Percentiles rank a stretch among this genome's conserved stretches.
phyloP scores from a whole-genome alignment of 1,140 invertebrate species.

The Drosophila mojavensis region DNA sequence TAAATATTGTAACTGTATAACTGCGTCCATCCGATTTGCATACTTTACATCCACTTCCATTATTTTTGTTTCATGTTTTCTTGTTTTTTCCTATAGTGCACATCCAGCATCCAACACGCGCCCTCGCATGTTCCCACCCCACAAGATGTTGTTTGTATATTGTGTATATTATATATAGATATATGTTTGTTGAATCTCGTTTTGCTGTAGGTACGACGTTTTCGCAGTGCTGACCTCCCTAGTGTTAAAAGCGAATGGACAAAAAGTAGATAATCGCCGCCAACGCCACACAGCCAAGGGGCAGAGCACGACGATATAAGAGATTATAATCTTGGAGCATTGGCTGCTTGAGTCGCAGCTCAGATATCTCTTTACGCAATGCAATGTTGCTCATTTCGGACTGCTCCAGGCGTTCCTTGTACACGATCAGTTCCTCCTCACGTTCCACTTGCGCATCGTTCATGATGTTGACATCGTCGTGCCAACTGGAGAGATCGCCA shows the following conservation, averaged over 20 bases:
- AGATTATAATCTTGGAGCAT: conserved; percentile 15
- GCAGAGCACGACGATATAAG: conserved; percentile 44
- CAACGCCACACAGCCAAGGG: conserved; percentile 58
- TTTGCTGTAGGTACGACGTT: conserved; percentile 48
- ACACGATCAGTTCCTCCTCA: conserved; percentile 79
- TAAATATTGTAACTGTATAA: conserved; percentile 56
- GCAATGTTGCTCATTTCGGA: conserved; percentile 67
- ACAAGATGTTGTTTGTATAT: conserved; percentile 19
- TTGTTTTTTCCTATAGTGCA: not conserved
- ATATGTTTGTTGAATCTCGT: conserved; percentile 47
- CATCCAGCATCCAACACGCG: conserved; percentile 12
- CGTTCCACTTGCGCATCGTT: conserved; percentile 58
- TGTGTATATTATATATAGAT: conserved; percentile 1
- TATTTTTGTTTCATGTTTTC: too few species aligned
- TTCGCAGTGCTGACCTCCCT: conserved; percentile 4
- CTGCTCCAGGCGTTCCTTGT: conserved; percentile 76
- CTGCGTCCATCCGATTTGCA: conserved; percentile 31
- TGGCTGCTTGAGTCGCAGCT: conserved; percentile 51
- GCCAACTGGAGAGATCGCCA: conserved; percentile 51
- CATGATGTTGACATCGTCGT: conserved; percentile 58
- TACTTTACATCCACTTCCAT: conserved; percentile 22
- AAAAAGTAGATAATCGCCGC: conserved; percentile 72
- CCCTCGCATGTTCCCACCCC: conserved; percentile 15
- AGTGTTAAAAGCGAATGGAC: conserved; percentile 52
- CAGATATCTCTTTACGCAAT: conserved; percentile 66